Conservation (phyloP, 2,797 vertebrate species). For the Cheirogaleus major region DNA sequence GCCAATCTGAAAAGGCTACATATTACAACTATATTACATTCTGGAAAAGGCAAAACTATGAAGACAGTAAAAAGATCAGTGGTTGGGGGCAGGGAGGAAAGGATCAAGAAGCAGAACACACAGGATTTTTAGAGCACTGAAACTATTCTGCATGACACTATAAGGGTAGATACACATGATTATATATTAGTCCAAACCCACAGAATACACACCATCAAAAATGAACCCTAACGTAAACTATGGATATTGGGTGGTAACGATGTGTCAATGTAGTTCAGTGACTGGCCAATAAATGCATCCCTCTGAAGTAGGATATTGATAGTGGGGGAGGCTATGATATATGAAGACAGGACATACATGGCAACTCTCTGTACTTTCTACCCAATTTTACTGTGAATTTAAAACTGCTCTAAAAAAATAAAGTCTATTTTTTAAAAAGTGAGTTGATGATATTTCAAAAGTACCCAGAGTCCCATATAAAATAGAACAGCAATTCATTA, state of each 20-base stretch:
- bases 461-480: background rate
- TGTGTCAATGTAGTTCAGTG: no score
- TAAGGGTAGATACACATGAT: no score
- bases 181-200: no score
- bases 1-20: background rate
- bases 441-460: background rate
- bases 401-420: background rate
- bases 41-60: background rate
- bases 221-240: no score
- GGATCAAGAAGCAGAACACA: no score
- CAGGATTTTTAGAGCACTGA: no score
- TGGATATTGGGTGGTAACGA: no score
- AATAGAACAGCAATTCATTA: background rate
- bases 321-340: background rate
- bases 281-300: background rate
- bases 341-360: background rate
- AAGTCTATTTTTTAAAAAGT: background rate
- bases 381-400: background rate
- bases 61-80: background rate
- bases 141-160: no score
- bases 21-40: background rate
- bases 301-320: background rate
- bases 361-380: background rate
- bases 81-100: no score
- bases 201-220: no score